Evolutionary conservation across 2,888 invertebrate genomes (phyloP).

Genomic region (Harpalus rubripes): DNA sequence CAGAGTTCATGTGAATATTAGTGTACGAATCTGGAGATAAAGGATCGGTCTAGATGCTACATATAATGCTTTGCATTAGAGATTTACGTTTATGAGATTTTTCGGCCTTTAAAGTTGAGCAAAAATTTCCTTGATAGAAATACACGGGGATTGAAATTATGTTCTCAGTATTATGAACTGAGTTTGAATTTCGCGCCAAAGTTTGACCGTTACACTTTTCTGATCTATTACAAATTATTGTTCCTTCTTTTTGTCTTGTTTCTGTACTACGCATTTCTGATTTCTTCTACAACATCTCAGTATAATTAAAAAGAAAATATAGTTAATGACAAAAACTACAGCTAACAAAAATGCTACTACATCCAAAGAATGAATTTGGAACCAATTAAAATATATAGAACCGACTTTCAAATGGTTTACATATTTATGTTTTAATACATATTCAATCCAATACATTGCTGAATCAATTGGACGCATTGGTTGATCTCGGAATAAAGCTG

Average conservation of each 20-base stretch:
- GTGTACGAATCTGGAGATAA: too few relatives aligned
- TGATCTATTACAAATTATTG: background rate
- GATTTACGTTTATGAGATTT: too few relatives aligned
- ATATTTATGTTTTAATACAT: constrained; percentile 32
- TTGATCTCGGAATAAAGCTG: constrained; percentile 39
- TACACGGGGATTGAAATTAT: too few relatives aligned
- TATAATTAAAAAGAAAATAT: constrained; percentile 8
- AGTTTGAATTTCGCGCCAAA: too few relatives aligned
- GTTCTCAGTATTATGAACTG: too few relatives aligned
- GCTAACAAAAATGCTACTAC: constrained; percentile 7
- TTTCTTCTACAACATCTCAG: background rate
- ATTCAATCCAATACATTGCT: constrained; percentile 51
- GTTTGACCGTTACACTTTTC: too few relatives aligned
- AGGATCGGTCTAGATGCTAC: too few relatives aligned
- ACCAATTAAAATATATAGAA: constrained; percentile 21
- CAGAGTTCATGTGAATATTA: too few relatives aligned
- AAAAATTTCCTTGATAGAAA: too few relatives aligned
- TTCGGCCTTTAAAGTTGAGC: too few relatives aligned
- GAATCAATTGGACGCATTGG: constrained; percentile 50
- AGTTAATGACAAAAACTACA: background rate
- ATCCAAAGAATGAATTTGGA: constrained; percentile 4
- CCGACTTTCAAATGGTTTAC: constrained; percentile 13
- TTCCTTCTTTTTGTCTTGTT: constrained; percentile 8
- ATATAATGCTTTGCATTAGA: too few relatives aligned
- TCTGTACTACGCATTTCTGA: background rate